These are phyloP conservation scores for Halichondria panicea DNA, from an alignment of 37 sponge, comb jelly and placozoan genomes.

Conservation along the genomic window DNA sequence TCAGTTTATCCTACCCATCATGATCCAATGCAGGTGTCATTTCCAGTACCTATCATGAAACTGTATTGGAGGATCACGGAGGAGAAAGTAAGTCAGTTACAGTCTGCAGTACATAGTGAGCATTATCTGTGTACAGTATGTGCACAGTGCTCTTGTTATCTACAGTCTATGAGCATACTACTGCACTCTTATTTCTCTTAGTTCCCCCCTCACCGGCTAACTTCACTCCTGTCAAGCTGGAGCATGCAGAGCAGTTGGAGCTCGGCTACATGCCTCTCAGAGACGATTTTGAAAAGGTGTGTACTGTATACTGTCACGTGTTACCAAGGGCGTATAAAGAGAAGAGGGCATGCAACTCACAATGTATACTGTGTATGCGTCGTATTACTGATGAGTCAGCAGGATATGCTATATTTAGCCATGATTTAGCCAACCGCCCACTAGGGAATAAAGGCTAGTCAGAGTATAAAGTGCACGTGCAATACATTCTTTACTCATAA, in stretches of 20 bases:
- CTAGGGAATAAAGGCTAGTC: too few species aligned
- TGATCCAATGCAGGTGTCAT: constrained; percentile 45
- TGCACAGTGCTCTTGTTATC: background rate
- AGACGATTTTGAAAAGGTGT: constrained; percentile 86
- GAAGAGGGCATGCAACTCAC: too few species aligned
- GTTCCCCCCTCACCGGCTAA: constrained; percentile 48
- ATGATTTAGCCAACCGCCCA: too few species aligned
- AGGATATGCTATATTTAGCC: too few species aligned
- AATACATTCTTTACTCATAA: too few species aligned
- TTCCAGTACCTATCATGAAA: constrained; percentile 34
- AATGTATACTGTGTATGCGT: too few species aligned
- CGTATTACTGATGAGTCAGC: too few species aligned
- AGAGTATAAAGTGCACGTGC: too few species aligned
- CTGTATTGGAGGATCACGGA: constrained; percentile 48
- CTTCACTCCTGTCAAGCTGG: constrained; percentile 64
- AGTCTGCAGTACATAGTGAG: background rate
- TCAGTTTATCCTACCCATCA: background rate
- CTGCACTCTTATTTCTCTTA: constrained; percentile 4
- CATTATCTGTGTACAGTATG: background rate
- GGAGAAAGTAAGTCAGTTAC: constrained; percentile 61
- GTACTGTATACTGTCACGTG: background rate
- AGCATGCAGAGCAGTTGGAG: constrained; percentile 76
- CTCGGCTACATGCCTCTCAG: constrained; percentile 83
- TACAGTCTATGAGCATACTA: background rate
- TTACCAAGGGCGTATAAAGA: too few species aligned